Evolutionary conservation across 2,888 invertebrate genomes (phyloP), one percentile per base, ranked within the genome.

Genomic region (Melinaea marsaeus): DNA sequence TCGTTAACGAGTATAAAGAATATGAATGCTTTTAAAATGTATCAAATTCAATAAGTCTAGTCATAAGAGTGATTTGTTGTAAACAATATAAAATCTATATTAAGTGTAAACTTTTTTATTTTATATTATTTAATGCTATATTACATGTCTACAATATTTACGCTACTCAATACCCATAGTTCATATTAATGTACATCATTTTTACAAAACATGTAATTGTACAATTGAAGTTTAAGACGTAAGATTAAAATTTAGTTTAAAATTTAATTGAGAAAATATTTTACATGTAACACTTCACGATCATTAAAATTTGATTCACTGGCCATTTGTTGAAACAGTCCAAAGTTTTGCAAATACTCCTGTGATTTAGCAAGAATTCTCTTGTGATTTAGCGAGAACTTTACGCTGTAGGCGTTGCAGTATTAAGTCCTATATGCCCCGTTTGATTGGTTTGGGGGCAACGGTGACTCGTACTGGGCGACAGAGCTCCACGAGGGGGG

Each of bases 381-480:
- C 46, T 42, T 47, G 22, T 22, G 54, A 48, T n/a, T 13, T 48
- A 33, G 4, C 32, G 6, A 51, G 32, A 22, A 34, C 6, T 42
- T 46, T 64, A 7, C 42, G 33, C 13, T 22, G 58, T 22, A 55
- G 32, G 35, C 51, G 55, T 32, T 62, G 47, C n/a, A 58, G 13
- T 3, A 63, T 42, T 54, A 63, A 33, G 22, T 59, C 37, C 67
- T 83, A 88, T 67, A 96, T 94, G 55, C 95, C 95, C 68, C 96
- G 93, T 79, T 97, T 95, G 60, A 97, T 95, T 2, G 96, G 95
- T 82, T 97, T 97, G 0, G 98, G 98, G 3, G 96, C 95, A 63
- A 98, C 95, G 47, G 95, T 94, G 60, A 98, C 95, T 78, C 96
- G 95, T 2, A 97, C 95, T 0, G 97, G 95, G 74, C 96, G 95